phyloP scores from a whole-genome alignment of 1,140 invertebrate species.

The Formica selysi region DNA sequence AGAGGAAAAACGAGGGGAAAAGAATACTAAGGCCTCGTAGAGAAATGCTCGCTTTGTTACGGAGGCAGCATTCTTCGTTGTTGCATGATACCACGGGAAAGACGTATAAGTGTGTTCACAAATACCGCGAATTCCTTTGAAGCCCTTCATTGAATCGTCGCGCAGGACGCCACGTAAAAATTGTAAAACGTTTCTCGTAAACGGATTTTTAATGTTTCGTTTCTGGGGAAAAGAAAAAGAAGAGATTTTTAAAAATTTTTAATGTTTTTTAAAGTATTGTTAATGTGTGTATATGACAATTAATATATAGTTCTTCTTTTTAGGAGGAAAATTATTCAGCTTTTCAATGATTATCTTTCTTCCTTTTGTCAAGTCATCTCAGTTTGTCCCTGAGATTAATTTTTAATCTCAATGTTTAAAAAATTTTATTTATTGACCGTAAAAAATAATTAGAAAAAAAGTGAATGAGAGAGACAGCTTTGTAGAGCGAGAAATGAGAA shows the following conservation, averaged over 20 bases:
- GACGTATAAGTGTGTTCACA: no score
- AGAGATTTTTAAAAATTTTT: not conserved
- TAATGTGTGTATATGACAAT: no score
- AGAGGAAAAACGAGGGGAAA: conserved; percentile 26
- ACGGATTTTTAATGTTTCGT: not conserved
- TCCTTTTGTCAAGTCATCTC: no score
- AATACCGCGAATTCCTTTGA: conserved; percentile 16
- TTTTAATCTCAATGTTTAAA: no score
- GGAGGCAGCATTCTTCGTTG: not conserved
- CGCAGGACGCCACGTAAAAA: not conserved
- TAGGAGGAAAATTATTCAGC: no score
- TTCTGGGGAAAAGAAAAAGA: not conserved
- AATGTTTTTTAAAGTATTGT: not conserved
- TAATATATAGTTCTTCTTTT: no score
- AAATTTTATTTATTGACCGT: not conserved
- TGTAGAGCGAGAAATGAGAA: not conserved
- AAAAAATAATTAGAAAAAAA: not conserved
- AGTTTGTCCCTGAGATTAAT: no score
- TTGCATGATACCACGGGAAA: not conserved
- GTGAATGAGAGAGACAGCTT: not conserved
- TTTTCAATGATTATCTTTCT: no score
- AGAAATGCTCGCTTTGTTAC: not conserved
- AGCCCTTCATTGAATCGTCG: not conserved
- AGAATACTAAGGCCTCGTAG: conserved; percentile 40
- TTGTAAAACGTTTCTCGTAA: not conserved